Percentiles rank a stretch among this genome's conserved stretches.
phyloP scores from a whole-genome alignment of 2,113 vertebrate species.

The Caretta caretta region DNA sequence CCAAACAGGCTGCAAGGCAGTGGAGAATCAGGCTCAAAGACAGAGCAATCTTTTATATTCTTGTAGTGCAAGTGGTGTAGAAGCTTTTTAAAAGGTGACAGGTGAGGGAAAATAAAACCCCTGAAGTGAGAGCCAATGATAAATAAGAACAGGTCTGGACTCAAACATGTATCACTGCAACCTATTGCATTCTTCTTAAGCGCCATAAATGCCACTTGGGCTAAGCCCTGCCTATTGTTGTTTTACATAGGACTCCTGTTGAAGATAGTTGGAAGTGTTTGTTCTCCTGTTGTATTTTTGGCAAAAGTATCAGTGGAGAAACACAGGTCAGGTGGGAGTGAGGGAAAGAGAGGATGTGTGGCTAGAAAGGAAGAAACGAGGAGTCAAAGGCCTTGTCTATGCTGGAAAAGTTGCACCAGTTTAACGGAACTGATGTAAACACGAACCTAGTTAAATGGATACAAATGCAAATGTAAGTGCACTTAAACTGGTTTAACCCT shows the following conservation, averaged over 20 bases:
- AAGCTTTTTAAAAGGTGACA: background rate
- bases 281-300: too few species aligned
- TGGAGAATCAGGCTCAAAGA: background rate
- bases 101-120: background rate
- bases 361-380: too few species aligned
- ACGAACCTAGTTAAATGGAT: too few species aligned
- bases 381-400: too few species aligned
- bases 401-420: background rate
- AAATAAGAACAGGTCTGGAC: background rate
- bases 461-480: background rate
- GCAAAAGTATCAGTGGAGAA: too few species aligned
- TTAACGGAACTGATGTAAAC: background rate
- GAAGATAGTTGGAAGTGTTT: too few species aligned
- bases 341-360: too few species aligned
- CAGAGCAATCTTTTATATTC: background rate
- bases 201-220: too few species aligned
- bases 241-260: too few species aligned
- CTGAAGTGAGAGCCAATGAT: background rate
- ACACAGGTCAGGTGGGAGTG: too few species aligned
- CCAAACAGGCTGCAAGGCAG: background rate
- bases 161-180: rapidly evolving
- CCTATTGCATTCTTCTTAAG: too few species aligned
- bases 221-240: too few species aligned
- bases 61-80: background rate
- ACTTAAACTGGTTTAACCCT: background rate